A percentile compares a stretch with the other conserved stretches of the same genome.
These are phyloP conservation scores for Caenorhabditis briggsae DNA, from an alignment of 1,140 invertebrate species.

Conservation along the genomic window DNA sequence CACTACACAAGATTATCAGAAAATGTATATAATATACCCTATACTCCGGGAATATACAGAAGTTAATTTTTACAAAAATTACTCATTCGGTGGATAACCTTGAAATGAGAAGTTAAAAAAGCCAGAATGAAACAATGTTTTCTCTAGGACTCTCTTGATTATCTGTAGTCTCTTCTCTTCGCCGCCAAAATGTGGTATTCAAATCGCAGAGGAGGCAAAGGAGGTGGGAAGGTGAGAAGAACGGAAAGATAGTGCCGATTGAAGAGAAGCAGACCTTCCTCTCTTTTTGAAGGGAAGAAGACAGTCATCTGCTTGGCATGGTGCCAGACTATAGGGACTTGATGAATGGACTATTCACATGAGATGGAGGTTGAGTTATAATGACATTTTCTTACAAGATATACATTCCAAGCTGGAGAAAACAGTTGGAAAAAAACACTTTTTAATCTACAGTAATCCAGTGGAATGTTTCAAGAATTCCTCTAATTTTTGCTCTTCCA, in stretches of 20 bases:
- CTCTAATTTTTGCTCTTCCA: no score
- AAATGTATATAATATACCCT: no score
- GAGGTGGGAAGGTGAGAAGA: slow-evolving; percentile 27
- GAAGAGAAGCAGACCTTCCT: slow-evolving; percentile 21
- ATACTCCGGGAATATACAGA: not conserved
- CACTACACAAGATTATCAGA: no score
- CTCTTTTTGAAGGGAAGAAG: not conserved
- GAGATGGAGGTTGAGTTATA: not conserved
- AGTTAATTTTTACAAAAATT: no score
- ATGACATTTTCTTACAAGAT: no score
- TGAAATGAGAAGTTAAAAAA: not conserved
- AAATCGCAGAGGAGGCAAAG: not conserved
- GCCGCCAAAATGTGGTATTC: slow-evolving; percentile 53
- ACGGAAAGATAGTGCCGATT: not conserved
- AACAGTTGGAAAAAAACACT: no score
- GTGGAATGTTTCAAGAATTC: no score
- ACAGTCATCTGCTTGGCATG: slow-evolving; percentile 34
- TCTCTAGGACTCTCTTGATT: not conserved
- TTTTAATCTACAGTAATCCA: no score
- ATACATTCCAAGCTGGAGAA: no score
- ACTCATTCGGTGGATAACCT: not conserved
- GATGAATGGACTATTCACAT: not conserved
- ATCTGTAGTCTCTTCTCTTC: not conserved
- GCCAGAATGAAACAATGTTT: not conserved
- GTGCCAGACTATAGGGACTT: slow-evolving; percentile 3